Percentiles rank a stretch among this genome's conserved stretches.
Conservation (phyloP, 2,888 invertebrate species). For the Pharmacophagus antenor region DNA sequence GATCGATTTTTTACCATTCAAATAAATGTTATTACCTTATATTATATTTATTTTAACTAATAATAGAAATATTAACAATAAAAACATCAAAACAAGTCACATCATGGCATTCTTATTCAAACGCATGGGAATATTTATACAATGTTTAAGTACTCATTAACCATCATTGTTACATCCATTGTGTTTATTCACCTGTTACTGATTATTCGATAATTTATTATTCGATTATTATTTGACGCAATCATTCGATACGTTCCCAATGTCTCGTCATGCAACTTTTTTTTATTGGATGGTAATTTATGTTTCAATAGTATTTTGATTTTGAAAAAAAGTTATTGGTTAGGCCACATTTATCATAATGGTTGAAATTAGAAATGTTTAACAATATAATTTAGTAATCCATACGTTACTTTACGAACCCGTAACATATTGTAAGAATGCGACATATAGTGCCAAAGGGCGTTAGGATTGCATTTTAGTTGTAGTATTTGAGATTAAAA, state of each 20-base stretch:
- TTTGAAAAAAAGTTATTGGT: neutral
- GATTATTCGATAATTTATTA: constrained; percentile 21
- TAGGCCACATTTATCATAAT: too few relatives aligned
- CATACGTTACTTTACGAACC: too few relatives aligned
- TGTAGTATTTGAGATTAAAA: too few relatives aligned
- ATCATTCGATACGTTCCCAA: constrained; percentile 29
- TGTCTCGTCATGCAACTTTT: constrained; percentile 27
- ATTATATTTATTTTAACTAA: too few relatives aligned
- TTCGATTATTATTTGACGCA: constrained; percentile 30
- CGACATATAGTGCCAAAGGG: too few relatives aligned
- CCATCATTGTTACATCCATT: constrained; percentile 21
- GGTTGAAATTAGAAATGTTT: neutral
- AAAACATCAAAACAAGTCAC: neutral
- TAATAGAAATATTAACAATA: too few relatives aligned
- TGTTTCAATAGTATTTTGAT: constrained; percentile 7
- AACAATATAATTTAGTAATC: neutral
- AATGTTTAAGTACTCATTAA: neutral
- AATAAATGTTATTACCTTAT: too few relatives aligned
- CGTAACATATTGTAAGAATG: too few relatives aligned
- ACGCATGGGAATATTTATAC: constrained; percentile 23
- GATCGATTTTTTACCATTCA: too few relatives aligned
- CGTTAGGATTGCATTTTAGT: too few relatives aligned
- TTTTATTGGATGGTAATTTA: neutral
- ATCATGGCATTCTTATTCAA: constrained; percentile 5
- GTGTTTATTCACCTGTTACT: constrained; percentile 27